Evolutionary conservation across 2,113 vertebrate genomes (phyloP).

Genomic region (Zosterops borbonicus): DNA sequence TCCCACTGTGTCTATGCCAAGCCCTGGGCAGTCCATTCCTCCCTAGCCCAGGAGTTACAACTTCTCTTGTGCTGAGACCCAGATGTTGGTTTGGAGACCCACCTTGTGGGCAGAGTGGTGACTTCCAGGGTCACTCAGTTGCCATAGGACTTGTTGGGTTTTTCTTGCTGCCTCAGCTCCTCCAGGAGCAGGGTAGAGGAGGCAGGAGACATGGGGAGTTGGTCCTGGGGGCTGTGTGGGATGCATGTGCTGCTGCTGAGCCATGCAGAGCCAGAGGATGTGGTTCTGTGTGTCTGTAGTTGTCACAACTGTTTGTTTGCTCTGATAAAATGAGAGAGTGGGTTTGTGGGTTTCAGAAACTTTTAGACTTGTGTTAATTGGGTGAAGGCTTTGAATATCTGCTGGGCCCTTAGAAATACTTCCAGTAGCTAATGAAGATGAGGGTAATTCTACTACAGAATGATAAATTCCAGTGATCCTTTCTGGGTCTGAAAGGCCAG

Average conservation of each 20-base stretch:
- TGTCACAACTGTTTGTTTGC: neutral
- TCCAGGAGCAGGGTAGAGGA: neutral
- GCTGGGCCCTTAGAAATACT: neutral
- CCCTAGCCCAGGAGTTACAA: neutral
- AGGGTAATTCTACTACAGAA: neutral
- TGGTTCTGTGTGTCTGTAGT: neutral
- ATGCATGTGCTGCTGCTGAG: neutral
- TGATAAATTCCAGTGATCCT: neutral
- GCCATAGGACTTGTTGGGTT: neutral
- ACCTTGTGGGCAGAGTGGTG: neutral
- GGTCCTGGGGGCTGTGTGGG: neutral
- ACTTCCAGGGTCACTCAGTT: neutral
- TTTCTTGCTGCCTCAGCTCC: neutral
- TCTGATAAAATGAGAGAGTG: neutral
- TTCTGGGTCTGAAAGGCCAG: neutral
- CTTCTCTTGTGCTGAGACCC: neutral
- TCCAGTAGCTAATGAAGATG: neutral
- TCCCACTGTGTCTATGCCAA: neutral
- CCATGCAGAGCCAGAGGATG: accelerated
- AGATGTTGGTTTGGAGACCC: neutral
- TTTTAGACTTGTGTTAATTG: neutral
- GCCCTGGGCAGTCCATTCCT: neutral
- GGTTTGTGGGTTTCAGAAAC: neutral
- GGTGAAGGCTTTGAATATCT: neutral
- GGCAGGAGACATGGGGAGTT: neutral